A percentile compares a stretch with the other conserved stretches of the same genome.
Evolutionary conservation across 2,113 vertebrate genomes (phyloP).

Genomic region (Puma concolor): DNA sequence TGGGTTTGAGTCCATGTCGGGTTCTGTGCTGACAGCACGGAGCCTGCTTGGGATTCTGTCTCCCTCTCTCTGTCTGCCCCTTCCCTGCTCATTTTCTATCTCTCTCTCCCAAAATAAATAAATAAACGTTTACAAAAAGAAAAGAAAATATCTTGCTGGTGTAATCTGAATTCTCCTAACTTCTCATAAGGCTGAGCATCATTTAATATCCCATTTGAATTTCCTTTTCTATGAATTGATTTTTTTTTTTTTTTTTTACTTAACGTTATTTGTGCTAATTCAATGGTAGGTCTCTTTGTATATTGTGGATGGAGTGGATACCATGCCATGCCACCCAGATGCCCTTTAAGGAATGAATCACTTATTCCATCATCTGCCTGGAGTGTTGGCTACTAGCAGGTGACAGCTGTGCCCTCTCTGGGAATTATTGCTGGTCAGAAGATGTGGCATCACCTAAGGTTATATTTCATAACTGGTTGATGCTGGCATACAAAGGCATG

Average conservation of each 20-base stretch:
- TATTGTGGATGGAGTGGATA: not conserved
- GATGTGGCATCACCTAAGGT: not conserved
- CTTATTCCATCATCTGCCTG: not conserved
- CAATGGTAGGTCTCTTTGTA: not conserved
- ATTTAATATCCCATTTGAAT: slow-evolving; percentile 14
- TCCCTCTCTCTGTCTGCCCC: too few relatives aligned
- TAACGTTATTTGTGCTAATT: slow-evolving; percentile 36
- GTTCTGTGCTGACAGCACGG: too few relatives aligned
- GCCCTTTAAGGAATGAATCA: slow-evolving; percentile 8
- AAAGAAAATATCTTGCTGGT: too few relatives aligned
- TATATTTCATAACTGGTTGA: not conserved
- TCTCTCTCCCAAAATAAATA: too few relatives aligned
- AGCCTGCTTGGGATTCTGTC: too few relatives aligned
- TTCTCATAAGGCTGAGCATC: not conserved
- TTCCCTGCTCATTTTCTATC: too few relatives aligned
- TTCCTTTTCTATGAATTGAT: not conserved
- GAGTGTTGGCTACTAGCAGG: not conserved
- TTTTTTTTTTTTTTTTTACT: not conserved
- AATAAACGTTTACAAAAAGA: too few relatives aligned
- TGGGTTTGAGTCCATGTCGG: too few relatives aligned
- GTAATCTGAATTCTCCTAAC: not conserved
- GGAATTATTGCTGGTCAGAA: not conserved
- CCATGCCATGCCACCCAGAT: not conserved
- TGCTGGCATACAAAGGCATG: not conserved
- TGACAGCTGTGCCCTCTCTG: not conserved